These are phyloP conservation scores for Polydesmus complanatus DNA, from an alignment of 2,888 invertebrate genomes.

Conservation along the genomic window DNA sequence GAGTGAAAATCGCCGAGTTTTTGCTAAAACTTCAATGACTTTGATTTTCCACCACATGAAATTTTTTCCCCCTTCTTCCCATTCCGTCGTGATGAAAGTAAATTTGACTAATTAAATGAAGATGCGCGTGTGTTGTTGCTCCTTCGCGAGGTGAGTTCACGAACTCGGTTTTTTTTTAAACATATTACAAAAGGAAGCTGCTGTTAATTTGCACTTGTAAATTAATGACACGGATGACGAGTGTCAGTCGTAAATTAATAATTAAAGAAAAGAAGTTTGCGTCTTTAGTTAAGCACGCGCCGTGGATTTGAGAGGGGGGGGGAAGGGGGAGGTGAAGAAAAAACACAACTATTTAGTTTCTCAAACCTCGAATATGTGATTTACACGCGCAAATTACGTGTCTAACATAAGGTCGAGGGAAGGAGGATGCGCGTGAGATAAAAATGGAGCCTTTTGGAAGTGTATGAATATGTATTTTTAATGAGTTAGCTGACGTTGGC, in stretches of 20 bases:
- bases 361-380: neutral
- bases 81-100: no score
- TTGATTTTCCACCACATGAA: no score
- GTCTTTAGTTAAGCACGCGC: no score
- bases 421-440: neutral
- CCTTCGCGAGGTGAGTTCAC: no score
- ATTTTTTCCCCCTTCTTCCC: no score
- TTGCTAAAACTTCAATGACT: no score
- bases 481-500: neutral
- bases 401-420: neutral
- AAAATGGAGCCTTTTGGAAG: neutral
- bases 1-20: no score
- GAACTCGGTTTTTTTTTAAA: no score
- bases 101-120: no score
- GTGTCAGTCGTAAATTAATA: neutral
- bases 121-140: no score
- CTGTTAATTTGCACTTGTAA: neutral
- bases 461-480: neutral
- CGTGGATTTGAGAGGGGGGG: no score
- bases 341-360: neutral
- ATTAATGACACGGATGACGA: neutral
- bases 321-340: no score
- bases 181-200: neutral
- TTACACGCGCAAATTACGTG: neutral
- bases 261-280: neutral